Evolutionary conservation across 2,888 invertebrate species (phyloP).

Genomic region (Ornithoptera alexandrae): DNA sequence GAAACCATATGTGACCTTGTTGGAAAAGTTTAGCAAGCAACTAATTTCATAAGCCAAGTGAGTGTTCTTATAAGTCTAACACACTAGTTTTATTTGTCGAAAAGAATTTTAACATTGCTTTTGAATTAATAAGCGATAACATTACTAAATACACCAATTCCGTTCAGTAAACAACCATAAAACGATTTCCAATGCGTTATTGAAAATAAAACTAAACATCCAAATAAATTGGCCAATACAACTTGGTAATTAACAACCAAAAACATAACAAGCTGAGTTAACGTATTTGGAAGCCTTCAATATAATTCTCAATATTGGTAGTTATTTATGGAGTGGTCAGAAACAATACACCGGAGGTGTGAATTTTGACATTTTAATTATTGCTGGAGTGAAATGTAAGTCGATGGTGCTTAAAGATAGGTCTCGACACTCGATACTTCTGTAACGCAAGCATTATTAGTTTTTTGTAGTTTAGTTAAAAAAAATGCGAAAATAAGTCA

Average conservation of each 20-base stretch:
- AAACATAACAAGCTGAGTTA: slow-evolving; percentile 9
- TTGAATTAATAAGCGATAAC: no score
- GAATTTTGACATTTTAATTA: slow-evolving; percentile 31
- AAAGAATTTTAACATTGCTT: no score
- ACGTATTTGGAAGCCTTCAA: not conserved
- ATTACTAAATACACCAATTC: not conserved
- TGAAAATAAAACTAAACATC: not conserved
- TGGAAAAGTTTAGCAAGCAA: no score
- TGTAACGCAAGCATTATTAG: not conserved
- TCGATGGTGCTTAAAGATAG: not conserved
- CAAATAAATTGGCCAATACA: not conserved
- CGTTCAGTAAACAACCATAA: not conserved
- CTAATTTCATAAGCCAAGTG: no score
- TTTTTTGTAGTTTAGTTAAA: not conserved
- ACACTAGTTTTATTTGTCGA: no score
- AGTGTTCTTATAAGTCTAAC: no score
- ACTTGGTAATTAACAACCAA: slow-evolving; percentile 14
- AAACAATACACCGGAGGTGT: slow-evolving; percentile 30
- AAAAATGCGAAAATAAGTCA: not conserved
- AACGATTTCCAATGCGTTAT: not conserved
- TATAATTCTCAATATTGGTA: not conserved
- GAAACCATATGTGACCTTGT: no score
- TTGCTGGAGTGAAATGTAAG: slow-evolving; percentile 28
- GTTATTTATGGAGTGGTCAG: slow-evolving; percentile 17
- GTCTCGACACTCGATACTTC: not conserved